Base-by-base conservation (phyloP, 1,140 invertebrate species). In the Heterodera carotae region DNA sequence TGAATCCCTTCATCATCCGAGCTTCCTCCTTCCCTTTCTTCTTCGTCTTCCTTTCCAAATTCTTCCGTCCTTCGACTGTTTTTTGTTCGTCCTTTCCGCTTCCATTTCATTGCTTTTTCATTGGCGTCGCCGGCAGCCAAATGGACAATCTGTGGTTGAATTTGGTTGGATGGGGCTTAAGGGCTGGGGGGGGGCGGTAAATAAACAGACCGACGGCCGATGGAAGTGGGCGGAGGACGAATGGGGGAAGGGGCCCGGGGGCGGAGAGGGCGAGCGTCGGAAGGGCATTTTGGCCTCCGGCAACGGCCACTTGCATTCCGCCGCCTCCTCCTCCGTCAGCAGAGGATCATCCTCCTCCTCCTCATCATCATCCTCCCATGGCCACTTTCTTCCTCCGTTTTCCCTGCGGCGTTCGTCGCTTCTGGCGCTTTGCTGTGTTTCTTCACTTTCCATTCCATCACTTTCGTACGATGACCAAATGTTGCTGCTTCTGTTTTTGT, bases 381-480 rank as follows among this genome's bases (percentile, higher is more conserved):
- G 39, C 12, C 39, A 6, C 39, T 43, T 12, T 6, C 39, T 12
- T 12, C 39, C 39, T 12, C 39, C 39, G 39, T 43, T 12, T 22
- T 22, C 22, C 18, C 48, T 56, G 12, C 15, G 48, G n/a, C 62
- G 22, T 66, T 29, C 62, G n/a, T n/a, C n/a, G n/a, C 29, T 66
- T 66, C 36, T 74, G 36, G 22, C 27, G 25, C 27, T 39, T 25
- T 53, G 29, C 29, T 73, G 36, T 25, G 34, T 33, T 12, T 8
- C 71, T 15, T 29, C 2, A 7, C 29, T 34, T 59, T 74, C 34
- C 56, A 15, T 34, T 25, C 69, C 68, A 48, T 77, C 76, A 75
- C 76, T 77, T 76, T 77, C 76, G 22, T 70, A 27, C 34, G 43
- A 66, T 66, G 8, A 34, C 2, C 62, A 34, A 29, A 33, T 72